These are phyloP conservation scores for Ridgeia piscesae DNA, from an alignment of 1,140 invertebrate genomes.

Conservation along the genomic window DNA sequence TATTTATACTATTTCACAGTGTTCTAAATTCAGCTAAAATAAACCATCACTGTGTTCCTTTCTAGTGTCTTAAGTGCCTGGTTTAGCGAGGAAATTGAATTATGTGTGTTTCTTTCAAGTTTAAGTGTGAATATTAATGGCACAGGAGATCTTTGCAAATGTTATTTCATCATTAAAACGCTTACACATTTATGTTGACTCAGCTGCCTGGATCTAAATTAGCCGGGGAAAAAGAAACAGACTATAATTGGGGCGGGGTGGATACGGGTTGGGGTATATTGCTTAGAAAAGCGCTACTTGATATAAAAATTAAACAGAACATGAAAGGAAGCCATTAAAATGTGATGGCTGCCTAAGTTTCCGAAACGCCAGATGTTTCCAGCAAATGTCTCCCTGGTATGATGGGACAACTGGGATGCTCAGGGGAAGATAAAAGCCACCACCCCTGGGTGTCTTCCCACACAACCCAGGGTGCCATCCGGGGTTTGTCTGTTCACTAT, in stretches of 20 bases:
- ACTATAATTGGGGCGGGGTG: not conserved
- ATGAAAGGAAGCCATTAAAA: slow-evolving; percentile 1
- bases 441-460: not conserved
- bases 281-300: not conserved
- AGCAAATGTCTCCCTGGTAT: not conserved
- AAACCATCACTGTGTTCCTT: not conserved
- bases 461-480: not conserved
- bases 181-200: not conserved
- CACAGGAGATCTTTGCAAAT: not conserved
- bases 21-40: not conserved
- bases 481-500: not conserved
- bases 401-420: not conserved
- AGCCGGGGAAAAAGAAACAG: not conserved
- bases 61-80: not conserved
- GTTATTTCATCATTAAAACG: not conserved
- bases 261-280: not conserved
- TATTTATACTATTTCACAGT: not conserved
- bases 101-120: not conserved
- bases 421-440: not conserved
- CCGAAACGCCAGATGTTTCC: not conserved
- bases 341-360: not conserved
- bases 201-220: not conserved
- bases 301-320: not conserved
- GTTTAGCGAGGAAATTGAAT: not conserved
- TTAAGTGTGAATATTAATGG: not conserved